Percentiles rank a stretch among this genome's conserved stretches.
These are phyloP conservation scores for Tichodroma muraria DNA, from an alignment of 2,113 vertebrate species.

Conservation along the genomic window DNA sequence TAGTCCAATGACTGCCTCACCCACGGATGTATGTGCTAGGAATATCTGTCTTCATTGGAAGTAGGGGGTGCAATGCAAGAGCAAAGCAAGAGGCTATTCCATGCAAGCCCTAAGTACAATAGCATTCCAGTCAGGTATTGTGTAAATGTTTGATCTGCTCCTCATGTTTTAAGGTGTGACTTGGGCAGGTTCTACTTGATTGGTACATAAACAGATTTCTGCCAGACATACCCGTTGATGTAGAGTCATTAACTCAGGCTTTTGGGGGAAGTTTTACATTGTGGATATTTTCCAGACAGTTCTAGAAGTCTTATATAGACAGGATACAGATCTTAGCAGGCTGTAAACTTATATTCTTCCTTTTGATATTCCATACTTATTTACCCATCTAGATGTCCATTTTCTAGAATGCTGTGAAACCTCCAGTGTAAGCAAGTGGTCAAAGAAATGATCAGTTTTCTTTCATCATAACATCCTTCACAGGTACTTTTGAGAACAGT, in stretches of 20 bases:
- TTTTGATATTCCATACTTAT: neutral
- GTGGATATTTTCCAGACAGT: neutral
- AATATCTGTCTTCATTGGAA: neutral
- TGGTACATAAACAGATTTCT: neutral
- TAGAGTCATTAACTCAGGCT: neutral
- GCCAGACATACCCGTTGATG: neutral
- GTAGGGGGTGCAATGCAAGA: neutral
- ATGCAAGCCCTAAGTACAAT: neutral
- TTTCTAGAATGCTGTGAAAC: neutral
- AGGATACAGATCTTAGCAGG: neutral
- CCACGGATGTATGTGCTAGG: neutral
- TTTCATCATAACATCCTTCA: neutral
- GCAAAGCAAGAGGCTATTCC: neutral
- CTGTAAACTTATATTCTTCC: neutral
- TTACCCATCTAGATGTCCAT: neutral
- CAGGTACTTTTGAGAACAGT: neutral
- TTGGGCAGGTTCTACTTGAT: neutral
- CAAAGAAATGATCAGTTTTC: neutral
- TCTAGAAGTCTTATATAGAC: neutral
- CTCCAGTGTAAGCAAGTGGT: neutral
- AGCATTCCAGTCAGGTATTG: neutral
- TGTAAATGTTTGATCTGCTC: slow-evolving; percentile 6
- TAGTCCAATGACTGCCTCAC: neutral
- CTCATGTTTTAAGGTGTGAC: neutral
- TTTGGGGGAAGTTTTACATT: neutral